phyloP scores from a whole-genome alignment of 2,113 vertebrate species.

The Myodes glareolus region DNA sequence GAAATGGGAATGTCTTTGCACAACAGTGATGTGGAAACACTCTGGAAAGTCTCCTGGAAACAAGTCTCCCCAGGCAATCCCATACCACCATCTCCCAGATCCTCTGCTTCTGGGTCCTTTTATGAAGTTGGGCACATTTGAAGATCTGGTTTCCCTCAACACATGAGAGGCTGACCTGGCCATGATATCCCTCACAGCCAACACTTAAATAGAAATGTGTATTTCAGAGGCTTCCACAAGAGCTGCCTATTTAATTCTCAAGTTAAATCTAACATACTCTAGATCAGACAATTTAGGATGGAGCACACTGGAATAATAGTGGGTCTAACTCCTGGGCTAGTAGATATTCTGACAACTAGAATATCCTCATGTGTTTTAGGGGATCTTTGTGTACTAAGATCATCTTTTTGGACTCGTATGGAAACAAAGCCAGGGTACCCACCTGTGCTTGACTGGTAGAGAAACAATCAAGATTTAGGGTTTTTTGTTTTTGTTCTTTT shows the following conservation, averaged over 20 bases:
- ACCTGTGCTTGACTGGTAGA: neutral
- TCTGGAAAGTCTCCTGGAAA: neutral
- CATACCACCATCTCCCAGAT: too few relatives aligned
- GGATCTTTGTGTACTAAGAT: neutral
- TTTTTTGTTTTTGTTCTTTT: neutral
- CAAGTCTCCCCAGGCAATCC: neutral
- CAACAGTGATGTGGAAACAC: neutral
- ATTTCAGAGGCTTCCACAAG: neutral
- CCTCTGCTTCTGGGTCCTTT: neutral
- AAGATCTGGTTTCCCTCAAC: neutral
- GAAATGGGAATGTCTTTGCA: neutral
- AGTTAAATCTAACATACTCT: neutral
- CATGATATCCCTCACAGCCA: neutral
- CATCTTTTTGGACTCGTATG: neutral
- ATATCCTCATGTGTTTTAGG: neutral
- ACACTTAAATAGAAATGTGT: neutral
- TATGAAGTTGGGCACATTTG: neutral
- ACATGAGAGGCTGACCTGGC: neutral
- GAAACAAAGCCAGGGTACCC: fast-evolving
- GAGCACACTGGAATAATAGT: neutral
- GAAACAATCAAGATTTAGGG: neutral
- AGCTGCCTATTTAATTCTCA: neutral
- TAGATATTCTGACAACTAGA: neutral
- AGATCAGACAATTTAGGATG: neutral
- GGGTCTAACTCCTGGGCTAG: neutral